Conservation (phyloP, 2,888 invertebrate genomes). For the Mellilla xanthometata region DNA sequence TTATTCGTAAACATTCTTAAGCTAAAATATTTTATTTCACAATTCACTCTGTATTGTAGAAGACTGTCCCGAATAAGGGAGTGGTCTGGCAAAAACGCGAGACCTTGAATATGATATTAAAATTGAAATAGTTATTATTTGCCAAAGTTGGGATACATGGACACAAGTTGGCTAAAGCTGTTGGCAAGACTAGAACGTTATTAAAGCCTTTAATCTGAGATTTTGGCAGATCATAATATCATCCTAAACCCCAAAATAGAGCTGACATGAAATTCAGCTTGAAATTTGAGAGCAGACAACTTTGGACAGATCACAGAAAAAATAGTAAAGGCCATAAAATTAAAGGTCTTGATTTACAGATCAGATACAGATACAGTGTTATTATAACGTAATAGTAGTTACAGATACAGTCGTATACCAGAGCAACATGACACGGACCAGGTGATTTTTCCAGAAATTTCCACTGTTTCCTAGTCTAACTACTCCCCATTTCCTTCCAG, state of each 20-base stretch:
- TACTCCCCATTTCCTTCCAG: slow-evolving; percentile 5
- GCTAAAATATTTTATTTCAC: too few species aligned
- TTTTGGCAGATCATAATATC: too few species aligned
- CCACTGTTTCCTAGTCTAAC: neutral
- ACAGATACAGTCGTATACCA: neutral
- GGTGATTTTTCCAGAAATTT: neutral
- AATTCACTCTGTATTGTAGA: neutral
- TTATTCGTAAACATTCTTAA: too few species aligned
- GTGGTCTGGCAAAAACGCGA: slow-evolving; percentile 12
- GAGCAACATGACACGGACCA: neutral
- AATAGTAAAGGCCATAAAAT: too few species aligned
- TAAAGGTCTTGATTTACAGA: too few species aligned
- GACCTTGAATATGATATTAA: slow-evolving; percentile 1
- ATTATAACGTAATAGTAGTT: too few species aligned
- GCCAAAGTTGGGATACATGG: too few species aligned
- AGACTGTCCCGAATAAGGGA: slow-evolving; percentile 8
- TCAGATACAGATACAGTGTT: neutral
- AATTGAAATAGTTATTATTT: neutral
- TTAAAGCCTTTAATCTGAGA: too few species aligned
- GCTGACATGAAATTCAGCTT: too few species aligned
- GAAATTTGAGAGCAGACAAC: too few species aligned
- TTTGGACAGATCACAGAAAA: too few species aligned
- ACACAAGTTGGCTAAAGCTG: neutral
- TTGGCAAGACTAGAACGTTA: neutral
- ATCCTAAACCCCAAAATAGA: too few species aligned